Evolutionary conservation across 2,888 invertebrate species (phyloP), one percentile per base, ranked within the genome.

Genomic region (Geotrupes spiniger): DNA sequence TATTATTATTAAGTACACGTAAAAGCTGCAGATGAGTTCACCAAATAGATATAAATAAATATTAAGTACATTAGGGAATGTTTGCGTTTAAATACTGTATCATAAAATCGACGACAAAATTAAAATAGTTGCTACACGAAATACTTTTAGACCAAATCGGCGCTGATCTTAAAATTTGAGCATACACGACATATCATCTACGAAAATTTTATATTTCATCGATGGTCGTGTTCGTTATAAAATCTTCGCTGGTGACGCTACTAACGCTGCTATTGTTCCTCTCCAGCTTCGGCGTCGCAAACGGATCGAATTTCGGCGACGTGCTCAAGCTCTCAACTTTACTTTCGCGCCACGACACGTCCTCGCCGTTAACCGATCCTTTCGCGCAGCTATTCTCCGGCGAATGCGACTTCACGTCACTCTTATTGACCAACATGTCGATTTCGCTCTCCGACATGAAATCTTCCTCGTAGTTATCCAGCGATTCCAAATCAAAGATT

Each of bases 391-490:
- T n/a, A n/a, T n/a, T n/a, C n/a, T n/a, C n/a, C n/a, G n/a, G n/a
- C n/a, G n/a, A n/a, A n/a, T n/a, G n/a, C n/a, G n/a, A n/a, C 5
- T 38, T 46, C n/a, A 16, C 1, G 4, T 48, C 48, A 4, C 10
- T 36, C 27, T 43, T 46, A 29, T 53, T 52, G 16, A 43, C 38
- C 31, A 48, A 45, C 12, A 57, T 39, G 36, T 62, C 60, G 4
- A 56, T 41, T 36, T 62, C 63, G 47, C 59, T 61, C n/a, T 57
- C 59, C 2, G 64, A 66, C 60, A 70, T 68, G 55, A 71, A 71
- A 59, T 72, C 71, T 56, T 72, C 71, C 54, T 72, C 71, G 46
- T 71, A 72, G 47, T 70, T 69, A 46, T 63, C 66, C 21, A 63
- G 42, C 10, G 58, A 51, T 36, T 59, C 59, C n/a, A 54, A 51